These are phyloP conservation scores for Corapipo altera DNA, from an alignment of 2,113 vertebrate genomes.

Conservation along the genomic window DNA sequence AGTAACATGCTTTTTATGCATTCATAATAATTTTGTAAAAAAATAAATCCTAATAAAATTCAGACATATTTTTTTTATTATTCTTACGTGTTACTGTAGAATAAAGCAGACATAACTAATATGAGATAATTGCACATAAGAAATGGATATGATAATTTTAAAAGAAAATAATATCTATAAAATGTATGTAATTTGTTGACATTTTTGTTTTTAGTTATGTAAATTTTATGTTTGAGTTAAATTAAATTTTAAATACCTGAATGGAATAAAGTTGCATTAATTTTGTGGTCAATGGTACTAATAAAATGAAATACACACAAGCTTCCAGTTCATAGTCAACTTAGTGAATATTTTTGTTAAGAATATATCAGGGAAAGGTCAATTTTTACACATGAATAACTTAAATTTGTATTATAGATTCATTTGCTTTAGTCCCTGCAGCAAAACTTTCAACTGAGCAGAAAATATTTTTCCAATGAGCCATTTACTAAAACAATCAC, in stretches of 20 bases:
- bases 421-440: slow-evolving; percentile 54
- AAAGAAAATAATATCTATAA: not conserved
- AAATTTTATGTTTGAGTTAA: not conserved
- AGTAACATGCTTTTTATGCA: not conserved
- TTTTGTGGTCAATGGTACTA: not conserved
- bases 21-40: not conserved
- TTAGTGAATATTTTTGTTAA: not conserved
- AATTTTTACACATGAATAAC: not conserved
- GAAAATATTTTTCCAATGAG: slow-evolving; percentile 72
- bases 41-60: not conserved
- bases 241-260: not conserved
- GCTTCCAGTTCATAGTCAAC: not conserved
- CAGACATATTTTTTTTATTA: not conserved
- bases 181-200: rapidly evolving
- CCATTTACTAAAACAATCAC: slow-evolving; percentile 67
- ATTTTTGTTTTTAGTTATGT: not conserved
- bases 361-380: slow-evolving; percentile 25
- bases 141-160: not conserved
- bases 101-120: not conserved
- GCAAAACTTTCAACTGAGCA: slow-evolving; percentile 68
- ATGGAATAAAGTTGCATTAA: not conserved
- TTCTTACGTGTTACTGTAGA: not conserved
- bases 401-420: slow-evolving; percentile 40
- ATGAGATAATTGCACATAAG: not conserved
- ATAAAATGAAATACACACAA: not conserved